Percentiles rank a stretch among this genome's conserved stretches.
These are phyloP conservation scores for Sebastolobus altivelis DNA, from an alignment of 2,797 vertebrate genomes.

Conservation along the genomic window DNA sequence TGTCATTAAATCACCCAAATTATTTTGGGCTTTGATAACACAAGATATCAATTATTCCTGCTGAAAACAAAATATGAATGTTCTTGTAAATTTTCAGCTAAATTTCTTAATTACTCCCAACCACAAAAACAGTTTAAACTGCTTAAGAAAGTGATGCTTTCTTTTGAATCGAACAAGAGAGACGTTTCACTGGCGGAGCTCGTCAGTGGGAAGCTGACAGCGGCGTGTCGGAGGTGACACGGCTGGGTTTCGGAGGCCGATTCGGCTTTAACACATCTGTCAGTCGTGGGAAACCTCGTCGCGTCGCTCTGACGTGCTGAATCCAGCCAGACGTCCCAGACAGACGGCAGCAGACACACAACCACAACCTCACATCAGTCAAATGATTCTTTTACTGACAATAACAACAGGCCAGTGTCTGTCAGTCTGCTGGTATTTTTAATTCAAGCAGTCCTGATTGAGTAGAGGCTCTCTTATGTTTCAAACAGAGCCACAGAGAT, in stretches of 20 bases:
- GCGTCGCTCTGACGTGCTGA: constrained; percentile 59
- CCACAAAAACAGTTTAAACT: constrained; percentile 51
- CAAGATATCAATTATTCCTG: constrained; percentile 35
- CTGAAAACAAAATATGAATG: constrained; percentile 38
- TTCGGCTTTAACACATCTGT: constrained; percentile 77
- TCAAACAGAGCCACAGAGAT: constrained; percentile 43
- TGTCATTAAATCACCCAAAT: constrained; percentile 56
- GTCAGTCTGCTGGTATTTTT: constrained; percentile 74
- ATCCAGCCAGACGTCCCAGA: constrained; percentile 77
- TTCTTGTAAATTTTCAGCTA: constrained; percentile 13
- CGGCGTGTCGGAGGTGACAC: constrained; percentile 74
- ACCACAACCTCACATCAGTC: constrained; percentile 77
- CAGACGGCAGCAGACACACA: constrained; percentile 73
- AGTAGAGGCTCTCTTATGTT: constrained; percentile 44
- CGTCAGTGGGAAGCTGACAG: constrained; percentile 74
- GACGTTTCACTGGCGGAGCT: constrained; percentile 63
- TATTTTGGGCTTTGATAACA: constrained; percentile 45
- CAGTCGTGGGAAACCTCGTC: constrained; percentile 75
- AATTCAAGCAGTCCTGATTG: constrained; percentile 63
- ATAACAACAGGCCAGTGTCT: constrained; percentile 66
- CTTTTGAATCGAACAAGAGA: constrained; percentile 58
- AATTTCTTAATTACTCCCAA: constrained; percentile 45
- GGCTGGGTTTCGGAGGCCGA: constrained; percentile 66
- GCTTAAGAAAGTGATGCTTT: constrained; percentile 43
- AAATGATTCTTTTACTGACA: constrained; percentile 53